phyloP scores from a whole-genome alignment of 2,797 vertebrate species.

The Sebastes oblongus region DNA sequence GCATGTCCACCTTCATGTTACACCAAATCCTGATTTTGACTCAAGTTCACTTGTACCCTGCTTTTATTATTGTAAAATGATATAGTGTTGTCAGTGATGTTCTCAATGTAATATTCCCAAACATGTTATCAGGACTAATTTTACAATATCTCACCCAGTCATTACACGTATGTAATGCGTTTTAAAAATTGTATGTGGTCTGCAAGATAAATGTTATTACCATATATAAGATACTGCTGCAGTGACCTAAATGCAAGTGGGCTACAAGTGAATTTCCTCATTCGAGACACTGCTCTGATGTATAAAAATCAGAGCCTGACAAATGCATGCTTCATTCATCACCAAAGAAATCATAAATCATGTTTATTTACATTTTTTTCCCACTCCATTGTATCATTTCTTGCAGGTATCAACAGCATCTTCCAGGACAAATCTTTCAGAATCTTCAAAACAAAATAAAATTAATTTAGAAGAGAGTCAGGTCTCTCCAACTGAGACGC shows the following conservation, averaged over 20 bases:
- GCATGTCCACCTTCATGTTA: conserved; percentile 23
- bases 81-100: not conserved
- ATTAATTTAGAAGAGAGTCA: conserved; percentile 43
- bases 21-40: conserved; percentile 3
- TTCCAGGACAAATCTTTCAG: conserved; percentile 64
- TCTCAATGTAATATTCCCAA: not conserved
- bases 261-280: conserved; percentile 52
- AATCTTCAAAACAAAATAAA: conserved; percentile 58
- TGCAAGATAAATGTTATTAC: not conserved
- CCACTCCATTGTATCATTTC: conserved; percentile 73
- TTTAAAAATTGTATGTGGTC: not conserved
- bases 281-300: conserved; percentile 11
- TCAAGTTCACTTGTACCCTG: conserved; percentile 49
- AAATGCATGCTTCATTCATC: conserved; percentile 57
- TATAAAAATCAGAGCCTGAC: not conserved
- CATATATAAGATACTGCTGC: not conserved
- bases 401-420: conserved; percentile 73
- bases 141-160: not conserved
- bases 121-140: not conserved
- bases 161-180: not conserved
- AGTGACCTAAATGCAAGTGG: conserved; percentile 25
- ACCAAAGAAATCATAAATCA: conserved; percentile 20
- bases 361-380: conserved; percentile 51
- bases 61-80: not conserved
- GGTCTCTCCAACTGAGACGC: conserved; percentile 22